A percentile compares a stretch with the other conserved stretches of the same genome.
These are phyloP conservation scores for Toxotes jaculatrix DNA, from an alignment of 2,113 vertebrate species.

Conservation along the genomic window DNA sequence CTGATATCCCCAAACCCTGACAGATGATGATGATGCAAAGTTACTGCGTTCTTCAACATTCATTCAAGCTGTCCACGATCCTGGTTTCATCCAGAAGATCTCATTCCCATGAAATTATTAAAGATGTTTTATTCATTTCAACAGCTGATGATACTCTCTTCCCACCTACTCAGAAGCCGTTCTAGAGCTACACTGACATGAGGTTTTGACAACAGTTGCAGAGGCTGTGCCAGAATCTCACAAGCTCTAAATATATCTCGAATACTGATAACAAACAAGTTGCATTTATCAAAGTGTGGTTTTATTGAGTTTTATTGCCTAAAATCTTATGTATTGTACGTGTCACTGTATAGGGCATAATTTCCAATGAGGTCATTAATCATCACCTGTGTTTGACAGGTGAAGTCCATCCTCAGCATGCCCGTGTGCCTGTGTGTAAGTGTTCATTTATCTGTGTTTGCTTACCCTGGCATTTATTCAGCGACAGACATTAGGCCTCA, in stretches of 20 bases:
- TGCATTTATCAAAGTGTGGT: slow-evolving; percentile 26
- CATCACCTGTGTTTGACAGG: slow-evolving; percentile 66
- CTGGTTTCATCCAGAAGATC: slow-evolving; percentile 32
- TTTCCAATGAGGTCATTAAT: slow-evolving; percentile 65
- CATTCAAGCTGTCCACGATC: neutral
- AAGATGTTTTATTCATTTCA: slow-evolving; percentile 57
- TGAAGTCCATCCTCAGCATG: slow-evolving; percentile 65
- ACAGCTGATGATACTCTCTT: slow-evolving; percentile 53
- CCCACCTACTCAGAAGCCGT: slow-evolving; percentile 44
- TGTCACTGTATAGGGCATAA: slow-evolving; percentile 7
- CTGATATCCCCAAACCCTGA: neutral
- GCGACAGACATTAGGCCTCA: slow-evolving; percentile 66
- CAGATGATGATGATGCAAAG: neutral
- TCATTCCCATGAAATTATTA: slow-evolving; percentile 33
- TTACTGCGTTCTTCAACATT: slow-evolving; percentile 8
- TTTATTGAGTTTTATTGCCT: slow-evolving; percentile 15
- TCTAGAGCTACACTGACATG: slow-evolving; percentile 38
- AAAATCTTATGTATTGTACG: neutral
- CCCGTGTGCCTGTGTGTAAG: slow-evolving; percentile 41
- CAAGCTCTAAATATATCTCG: slow-evolving; percentile 27
- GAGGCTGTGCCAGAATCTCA: slow-evolving; percentile 45
- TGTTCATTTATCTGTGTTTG: slow-evolving; percentile 68
- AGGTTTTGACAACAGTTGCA: slow-evolving; percentile 49
- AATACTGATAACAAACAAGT: slow-evolving; percentile 21
- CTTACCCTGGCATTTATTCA: slow-evolving; percentile 74